These are phyloP conservation scores for Rhinoderma darwinii DNA, from an alignment of 2,113 vertebrate genomes.

Conservation along the genomic window DNA sequence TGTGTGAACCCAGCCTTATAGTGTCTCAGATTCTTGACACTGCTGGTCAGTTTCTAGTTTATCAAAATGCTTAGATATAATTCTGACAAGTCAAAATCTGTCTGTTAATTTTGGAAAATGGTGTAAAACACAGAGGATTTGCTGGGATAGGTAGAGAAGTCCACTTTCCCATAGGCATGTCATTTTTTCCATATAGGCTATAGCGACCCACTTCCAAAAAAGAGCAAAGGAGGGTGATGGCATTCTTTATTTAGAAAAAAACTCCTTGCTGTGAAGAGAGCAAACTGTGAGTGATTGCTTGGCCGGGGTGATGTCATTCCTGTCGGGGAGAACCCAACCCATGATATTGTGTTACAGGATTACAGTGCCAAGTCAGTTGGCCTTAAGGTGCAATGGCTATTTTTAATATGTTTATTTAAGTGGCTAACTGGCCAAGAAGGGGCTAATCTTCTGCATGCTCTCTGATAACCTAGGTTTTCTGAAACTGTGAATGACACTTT, in stretches of 20 bases:
- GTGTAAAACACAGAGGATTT: background rate
- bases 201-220: constrained; percentile 50
- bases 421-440: constrained; percentile 29
- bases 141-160: background rate
- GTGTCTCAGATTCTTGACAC: background rate
- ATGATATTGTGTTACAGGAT: constrained; percentile 42
- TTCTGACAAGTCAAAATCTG: background rate
- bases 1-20: too few species aligned
- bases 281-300: constrained; percentile 41
- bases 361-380: constrained; percentile 52
- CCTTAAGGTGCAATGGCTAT: constrained; percentile 49
- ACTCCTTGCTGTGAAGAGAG: constrained; percentile 33
- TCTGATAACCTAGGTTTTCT: constrained; percentile 39
- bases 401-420: constrained; percentile 58
- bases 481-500: constrained; percentile 41
- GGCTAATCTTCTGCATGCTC: constrained; percentile 27
- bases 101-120: background rate
- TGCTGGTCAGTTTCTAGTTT: too few species aligned
- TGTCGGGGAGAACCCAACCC: constrained; percentile 51
- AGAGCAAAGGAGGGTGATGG: constrained; percentile 35
- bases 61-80: too few species aligned
- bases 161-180: constrained; percentile 1
- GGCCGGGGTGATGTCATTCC: constrained; percentile 51
- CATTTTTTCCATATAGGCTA: constrained; percentile 57
- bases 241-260: constrained; percentile 58